A percentile compares a stretch with the other conserved stretches of the same genome.
Conservation (phyloP, 2,797 vertebrate genomes). For the Myotis daubentonii region DNA sequence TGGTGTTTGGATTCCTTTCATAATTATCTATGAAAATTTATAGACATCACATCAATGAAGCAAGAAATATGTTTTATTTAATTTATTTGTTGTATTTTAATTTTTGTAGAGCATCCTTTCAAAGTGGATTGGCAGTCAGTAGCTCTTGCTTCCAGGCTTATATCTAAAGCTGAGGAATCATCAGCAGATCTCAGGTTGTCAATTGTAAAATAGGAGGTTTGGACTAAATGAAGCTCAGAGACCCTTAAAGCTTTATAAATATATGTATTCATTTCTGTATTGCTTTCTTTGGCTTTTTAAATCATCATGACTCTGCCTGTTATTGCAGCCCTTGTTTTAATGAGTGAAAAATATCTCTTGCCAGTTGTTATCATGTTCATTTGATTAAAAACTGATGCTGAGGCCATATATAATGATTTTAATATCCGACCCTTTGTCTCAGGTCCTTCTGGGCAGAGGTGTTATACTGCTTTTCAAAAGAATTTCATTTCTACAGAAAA, state of each 20-base stretch:
- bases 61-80: slow-evolving; percentile 4
- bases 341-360: neutral
- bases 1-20: neutral
- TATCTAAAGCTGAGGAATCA: neutral
- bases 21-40: neutral
- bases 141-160: neutral
- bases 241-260: neutral
- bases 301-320: neutral
- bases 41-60: neutral
- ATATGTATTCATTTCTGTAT: neutral
- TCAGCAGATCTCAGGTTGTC: neutral
- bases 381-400: slow-evolving; percentile 28
- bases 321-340: neutral
- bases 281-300: neutral
- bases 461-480: neutral
- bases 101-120: neutral
- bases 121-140: neutral
- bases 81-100: neutral
- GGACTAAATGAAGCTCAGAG: neutral
- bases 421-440: neutral
- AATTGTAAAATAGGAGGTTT: neutral
- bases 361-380: neutral
- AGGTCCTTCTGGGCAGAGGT: neutral
- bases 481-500: neutral
- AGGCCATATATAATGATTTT: neutral